Percentiles rank a stretch among this genome's conserved stretches.
Conservation (phyloP, 1,140 invertebrate genomes). For the Anoplophora glabripennis region DNA sequence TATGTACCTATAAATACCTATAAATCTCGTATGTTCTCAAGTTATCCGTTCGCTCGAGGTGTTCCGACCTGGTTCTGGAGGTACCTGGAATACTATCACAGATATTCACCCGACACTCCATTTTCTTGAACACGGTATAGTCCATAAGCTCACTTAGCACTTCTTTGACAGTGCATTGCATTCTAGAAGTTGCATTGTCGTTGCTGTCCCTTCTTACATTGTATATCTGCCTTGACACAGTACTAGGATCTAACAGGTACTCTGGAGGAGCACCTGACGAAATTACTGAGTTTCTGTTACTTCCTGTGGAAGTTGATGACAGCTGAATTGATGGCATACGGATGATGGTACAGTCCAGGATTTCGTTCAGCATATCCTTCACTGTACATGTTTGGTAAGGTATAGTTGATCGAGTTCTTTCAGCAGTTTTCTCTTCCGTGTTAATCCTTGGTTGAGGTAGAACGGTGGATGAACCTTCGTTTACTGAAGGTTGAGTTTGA, state of each 20-base stretch:
- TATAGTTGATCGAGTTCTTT: too few relatives aligned
- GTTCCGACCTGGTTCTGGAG: neutral
- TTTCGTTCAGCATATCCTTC: slow-evolving; percentile 4
- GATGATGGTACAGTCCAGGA: slow-evolving; percentile 1
- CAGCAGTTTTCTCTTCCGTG: too few relatives aligned
- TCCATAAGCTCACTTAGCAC: slow-evolving; percentile 8
- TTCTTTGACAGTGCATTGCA: slow-evolving; percentile 9
- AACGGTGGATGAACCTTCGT: too few relatives aligned
- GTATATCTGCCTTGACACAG: neutral
- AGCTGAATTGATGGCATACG: neutral
- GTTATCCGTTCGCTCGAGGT: neutral
- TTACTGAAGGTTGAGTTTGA: too few relatives aligned
- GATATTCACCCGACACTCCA: neutral
- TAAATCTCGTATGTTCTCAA: neutral
- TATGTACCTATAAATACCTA: too few relatives aligned
- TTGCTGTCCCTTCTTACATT: neutral
- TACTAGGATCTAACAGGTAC: neutral
- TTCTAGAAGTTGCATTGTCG: neutral
- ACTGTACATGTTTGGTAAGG: slow-evolving; percentile 1
- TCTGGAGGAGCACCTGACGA: neutral
- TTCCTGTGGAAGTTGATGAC: neutral
- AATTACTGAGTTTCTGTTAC: neutral
- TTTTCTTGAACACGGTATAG: neutral
- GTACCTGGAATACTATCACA: neutral
- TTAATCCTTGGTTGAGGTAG: too few relatives aligned